These are phyloP conservation scores for Oreochromis spilurus DNA, from an alignment of 2,113 vertebrate genomes.

Conservation along the genomic window DNA sequence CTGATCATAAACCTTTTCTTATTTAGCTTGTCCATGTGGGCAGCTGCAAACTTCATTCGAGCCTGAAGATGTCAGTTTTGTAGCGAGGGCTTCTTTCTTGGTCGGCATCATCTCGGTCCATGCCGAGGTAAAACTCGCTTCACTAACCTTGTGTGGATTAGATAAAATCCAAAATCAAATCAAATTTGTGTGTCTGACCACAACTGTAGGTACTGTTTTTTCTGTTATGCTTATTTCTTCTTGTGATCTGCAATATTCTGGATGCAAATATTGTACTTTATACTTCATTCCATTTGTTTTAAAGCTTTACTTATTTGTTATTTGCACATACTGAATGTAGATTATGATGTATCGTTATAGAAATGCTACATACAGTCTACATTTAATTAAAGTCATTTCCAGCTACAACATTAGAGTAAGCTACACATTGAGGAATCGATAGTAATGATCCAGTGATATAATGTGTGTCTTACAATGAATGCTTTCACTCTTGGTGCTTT, in stretches of 20 bases:
- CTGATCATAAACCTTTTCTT: background rate
- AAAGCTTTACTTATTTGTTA: background rate
- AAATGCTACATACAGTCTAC: background rate
- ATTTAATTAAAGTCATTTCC: background rate
- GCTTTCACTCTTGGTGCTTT: background rate
- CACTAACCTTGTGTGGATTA: no score
- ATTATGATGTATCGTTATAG: background rate
- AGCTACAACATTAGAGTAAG: background rate
- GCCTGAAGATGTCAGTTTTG: no score
- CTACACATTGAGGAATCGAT: background rate
- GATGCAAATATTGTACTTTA: background rate
- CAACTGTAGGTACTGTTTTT: no score
- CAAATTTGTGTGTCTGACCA: no score
- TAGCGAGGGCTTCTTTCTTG: no score
- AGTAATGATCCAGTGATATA: background rate
- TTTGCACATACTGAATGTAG: background rate
- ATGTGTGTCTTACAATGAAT: background rate
- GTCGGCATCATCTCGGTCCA: no score
- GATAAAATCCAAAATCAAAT: no score
- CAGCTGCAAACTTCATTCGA: no score
- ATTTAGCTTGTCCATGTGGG: no score
- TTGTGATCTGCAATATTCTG: background rate
- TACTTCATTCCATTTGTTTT: background rate
- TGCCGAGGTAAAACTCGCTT: no score
- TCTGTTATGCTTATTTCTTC: background rate